These are phyloP conservation scores for Setipinna tenuifilis DNA, from an alignment of 2,797 vertebrate species.

Conservation along the genomic window DNA sequence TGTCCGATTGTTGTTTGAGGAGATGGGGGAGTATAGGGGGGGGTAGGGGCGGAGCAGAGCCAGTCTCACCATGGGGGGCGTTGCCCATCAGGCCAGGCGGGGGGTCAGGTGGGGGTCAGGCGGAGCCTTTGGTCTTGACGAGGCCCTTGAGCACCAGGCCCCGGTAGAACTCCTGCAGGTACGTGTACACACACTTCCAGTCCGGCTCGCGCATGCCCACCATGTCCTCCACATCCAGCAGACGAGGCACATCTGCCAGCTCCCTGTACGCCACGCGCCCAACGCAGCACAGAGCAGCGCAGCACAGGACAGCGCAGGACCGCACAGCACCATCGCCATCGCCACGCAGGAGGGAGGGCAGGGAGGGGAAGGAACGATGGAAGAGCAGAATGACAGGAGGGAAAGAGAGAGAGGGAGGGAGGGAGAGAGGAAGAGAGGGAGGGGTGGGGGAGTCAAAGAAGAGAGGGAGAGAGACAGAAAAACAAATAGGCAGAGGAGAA, in stretches of 20 bases:
- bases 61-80: constrained; percentile 12
- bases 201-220: constrained; percentile 98
- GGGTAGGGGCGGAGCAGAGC: background rate
- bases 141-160: constrained; percentile 98
- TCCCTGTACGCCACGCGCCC: constrained; percentile 88
- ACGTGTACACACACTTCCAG: constrained; percentile 99
- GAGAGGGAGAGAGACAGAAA: too few relatives aligned
- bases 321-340: too few relatives aligned
- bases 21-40: constrained; percentile 44
- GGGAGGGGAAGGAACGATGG: constrained; percentile 59
- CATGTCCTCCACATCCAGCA: constrained; percentile 99
- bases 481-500: constrained; percentile 51
- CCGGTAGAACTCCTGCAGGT: constrained; percentile 99
- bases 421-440: constrained; percentile 46
- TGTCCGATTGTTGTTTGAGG: background rate
- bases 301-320: constrained; percentile 5
- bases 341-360: constrained; percentile 61
- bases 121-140: constrained; percentile 99
- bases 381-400: constrained; percentile 49
- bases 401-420: too few relatives aligned
- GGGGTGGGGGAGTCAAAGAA: constrained; percentile 20
- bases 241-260: constrained; percentile 96
- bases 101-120: constrained; percentile 59
- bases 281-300: constrained; percentile 36
- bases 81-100: too few relatives aligned